Evolutionary conservation across 2,888 invertebrate genomes (phyloP).

Genomic region (Catocala sponsa): DNA sequence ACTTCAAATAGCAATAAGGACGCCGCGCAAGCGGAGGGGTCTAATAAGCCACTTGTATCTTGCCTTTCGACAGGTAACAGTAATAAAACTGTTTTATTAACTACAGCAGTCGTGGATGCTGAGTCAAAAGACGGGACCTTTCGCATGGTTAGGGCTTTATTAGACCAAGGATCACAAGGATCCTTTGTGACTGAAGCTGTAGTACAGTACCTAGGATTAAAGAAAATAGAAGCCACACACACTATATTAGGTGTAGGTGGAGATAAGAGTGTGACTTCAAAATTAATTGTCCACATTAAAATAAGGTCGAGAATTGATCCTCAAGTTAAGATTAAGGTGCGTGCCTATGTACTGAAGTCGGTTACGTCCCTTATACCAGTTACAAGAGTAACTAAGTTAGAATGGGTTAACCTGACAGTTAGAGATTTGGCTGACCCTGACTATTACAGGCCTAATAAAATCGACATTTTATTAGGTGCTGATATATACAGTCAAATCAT

Average conservation of each 20-base stretch:
- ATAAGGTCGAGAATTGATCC: constrained; percentile 11
- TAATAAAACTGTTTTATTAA: too few species aligned
- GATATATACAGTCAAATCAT: constrained; percentile 24
- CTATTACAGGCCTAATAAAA: constrained; percentile 25
- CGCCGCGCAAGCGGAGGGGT: constrained; percentile 6
- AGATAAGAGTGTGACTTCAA: constrained; percentile 12
- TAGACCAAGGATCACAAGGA: not conserved
- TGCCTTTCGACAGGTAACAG: constrained; percentile 1
- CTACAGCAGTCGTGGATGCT: constrained; percentile 18
- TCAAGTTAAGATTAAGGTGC: not conserved
- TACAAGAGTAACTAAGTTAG: not conserved
- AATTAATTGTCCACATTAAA: not conserved
- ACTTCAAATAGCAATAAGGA: not conserved
- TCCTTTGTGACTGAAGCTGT: constrained; percentile 40
- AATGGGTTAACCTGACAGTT: constrained; percentile 16
- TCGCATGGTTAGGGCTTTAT: constrained; percentile 30
- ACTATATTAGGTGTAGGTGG: constrained; percentile 9
- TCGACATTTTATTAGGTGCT: constrained; percentile 26
- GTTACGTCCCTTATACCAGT: constrained; percentile 14
- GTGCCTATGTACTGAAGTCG: constrained; percentile 14
- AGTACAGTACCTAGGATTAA: constrained; percentile 9
- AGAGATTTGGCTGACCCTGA: constrained; percentile 31
- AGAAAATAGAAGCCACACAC: not conserved
- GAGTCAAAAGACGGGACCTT: constrained; percentile 22
- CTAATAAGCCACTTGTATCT: constrained; percentile 4